These are phyloP conservation scores for Tonatia bakeri DNA, from an alignment of 2,113 vertebrate genomes.

Conservation along the genomic window DNA sequence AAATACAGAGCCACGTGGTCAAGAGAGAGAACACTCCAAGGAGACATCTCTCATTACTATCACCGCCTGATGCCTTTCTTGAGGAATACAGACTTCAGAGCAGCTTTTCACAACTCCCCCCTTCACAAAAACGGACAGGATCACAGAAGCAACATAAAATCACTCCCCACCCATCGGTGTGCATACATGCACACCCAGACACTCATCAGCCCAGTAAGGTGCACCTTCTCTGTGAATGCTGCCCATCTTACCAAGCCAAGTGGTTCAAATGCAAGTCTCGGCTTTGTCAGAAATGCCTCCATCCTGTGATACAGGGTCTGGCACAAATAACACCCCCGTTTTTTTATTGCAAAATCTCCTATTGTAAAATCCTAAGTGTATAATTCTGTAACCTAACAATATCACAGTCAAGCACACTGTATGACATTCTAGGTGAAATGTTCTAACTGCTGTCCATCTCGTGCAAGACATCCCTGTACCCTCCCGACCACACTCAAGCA, in stretches of 20 bases:
- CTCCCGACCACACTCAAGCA: too few relatives aligned
- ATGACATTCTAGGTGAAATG: too few relatives aligned
- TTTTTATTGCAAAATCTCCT: too few relatives aligned
- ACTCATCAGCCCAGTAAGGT: not conserved
- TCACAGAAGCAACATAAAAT: not conserved
- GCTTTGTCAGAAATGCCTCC: not conserved
- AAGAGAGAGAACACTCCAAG: not conserved
- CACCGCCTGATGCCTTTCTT: not conserved
- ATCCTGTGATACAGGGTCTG: too few relatives aligned
- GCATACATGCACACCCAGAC: fast-evolving
- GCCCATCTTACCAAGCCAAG: not conserved
- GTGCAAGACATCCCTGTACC: too few relatives aligned
- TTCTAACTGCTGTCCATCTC: too few relatives aligned
- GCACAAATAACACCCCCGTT: too few relatives aligned
- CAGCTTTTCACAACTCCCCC: not conserved
- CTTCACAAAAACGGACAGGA: not conserved
- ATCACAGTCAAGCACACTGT: too few relatives aligned
- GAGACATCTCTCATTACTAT: not conserved
- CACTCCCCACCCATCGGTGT: too few relatives aligned
- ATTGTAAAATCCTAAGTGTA: too few relatives aligned
- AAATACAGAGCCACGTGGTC: not conserved
- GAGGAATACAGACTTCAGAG: not conserved
- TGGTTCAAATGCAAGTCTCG: not conserved
- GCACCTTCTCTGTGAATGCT: too few relatives aligned
- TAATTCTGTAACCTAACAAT: too few relatives aligned